Conservation (phyloP, 2,888 invertebrate genomes). For the Lutraria lutraria region DNA sequence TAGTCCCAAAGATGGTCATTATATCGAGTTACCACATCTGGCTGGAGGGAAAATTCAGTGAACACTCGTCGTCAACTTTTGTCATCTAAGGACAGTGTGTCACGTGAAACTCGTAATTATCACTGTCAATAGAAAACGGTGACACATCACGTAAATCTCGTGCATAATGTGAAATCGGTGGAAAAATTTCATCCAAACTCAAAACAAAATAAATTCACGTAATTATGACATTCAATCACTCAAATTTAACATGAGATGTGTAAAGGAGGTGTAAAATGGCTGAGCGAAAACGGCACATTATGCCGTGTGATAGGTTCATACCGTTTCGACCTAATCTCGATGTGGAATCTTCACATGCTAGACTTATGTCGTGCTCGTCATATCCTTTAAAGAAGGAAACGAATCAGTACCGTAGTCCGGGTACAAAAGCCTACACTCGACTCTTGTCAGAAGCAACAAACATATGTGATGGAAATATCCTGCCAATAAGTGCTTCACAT, state of each 20-base stretch:
- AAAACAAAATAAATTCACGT: not conserved
- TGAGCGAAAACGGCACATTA: slow-evolving; percentile 29
- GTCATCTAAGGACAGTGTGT: not conserved
- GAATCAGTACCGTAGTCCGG: slow-evolving; percentile 57
- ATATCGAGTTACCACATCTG: too few species aligned
- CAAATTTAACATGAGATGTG: not conserved
- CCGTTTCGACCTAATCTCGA: slow-evolving; percentile 75
- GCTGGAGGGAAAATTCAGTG: too few species aligned
- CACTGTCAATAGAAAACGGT: not conserved
- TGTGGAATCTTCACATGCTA: slow-evolving; percentile 71
- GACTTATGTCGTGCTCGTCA: slow-evolving; percentile 57
- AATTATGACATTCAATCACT: not conserved
- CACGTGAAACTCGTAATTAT: not conserved
- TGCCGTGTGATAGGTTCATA: slow-evolving; percentile 74
- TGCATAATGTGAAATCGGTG: not conserved
- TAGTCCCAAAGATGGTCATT: too few species aligned
- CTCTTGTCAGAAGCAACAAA: slow-evolving; percentile 67
- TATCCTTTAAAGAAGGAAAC: slow-evolving; percentile 48
- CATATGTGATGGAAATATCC: slow-evolving; percentile 61
- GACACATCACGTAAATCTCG: not conserved
- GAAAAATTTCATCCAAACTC: not conserved
- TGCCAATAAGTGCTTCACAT: slow-evolving; percentile 61
- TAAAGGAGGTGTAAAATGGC: slow-evolving; percentile 36
- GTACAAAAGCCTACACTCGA: slow-evolving; percentile 55
- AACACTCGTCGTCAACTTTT: too few species aligned